Conservation (phyloP, 2,888 invertebrate species). For the Zootermopsis nevadensis region DNA sequence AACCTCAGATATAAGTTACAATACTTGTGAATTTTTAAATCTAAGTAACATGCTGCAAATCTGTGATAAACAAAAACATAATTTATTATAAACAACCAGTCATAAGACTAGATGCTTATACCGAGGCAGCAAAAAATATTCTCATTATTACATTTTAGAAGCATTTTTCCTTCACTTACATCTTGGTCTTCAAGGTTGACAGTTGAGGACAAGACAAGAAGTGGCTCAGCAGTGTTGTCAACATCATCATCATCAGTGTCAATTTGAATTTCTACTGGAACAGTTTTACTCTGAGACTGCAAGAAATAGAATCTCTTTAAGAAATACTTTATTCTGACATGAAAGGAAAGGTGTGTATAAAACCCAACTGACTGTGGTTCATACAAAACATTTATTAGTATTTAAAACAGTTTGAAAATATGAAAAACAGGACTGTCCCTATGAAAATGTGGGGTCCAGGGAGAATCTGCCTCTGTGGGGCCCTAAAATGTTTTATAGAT, state of each 20-base stretch:
- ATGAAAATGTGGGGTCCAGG: too few species aligned
- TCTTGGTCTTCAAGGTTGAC: not conserved
- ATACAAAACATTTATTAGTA: too few species aligned
- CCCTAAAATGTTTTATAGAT: too few species aligned
- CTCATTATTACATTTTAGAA: not conserved
- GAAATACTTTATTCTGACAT: not conserved
- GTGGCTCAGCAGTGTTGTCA: not conserved
- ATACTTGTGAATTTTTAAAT: not conserved
- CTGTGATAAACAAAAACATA: not conserved
- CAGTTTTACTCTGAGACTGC: not conserved
- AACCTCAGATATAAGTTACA: too few species aligned
- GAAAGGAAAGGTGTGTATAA: not conserved
- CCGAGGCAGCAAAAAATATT: not conserved
- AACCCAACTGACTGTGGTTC: not conserved
- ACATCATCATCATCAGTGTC: conserved; percentile 4
- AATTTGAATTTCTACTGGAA: not conserved
- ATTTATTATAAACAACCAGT: too few species aligned
- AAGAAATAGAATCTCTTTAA: not conserved
- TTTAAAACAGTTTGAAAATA: too few species aligned
- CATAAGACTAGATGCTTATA: not conserved
- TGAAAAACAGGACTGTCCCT: too few species aligned
- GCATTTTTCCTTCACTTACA: not conserved
- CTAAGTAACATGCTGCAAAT: not conserved
- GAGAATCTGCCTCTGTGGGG: too few species aligned
- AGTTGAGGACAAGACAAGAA: not conserved